Evolutionary conservation across 2,113 vertebrate genomes (phyloP), one percentile per base, ranked within the genome.

Genomic region (Grus americana): DNA sequence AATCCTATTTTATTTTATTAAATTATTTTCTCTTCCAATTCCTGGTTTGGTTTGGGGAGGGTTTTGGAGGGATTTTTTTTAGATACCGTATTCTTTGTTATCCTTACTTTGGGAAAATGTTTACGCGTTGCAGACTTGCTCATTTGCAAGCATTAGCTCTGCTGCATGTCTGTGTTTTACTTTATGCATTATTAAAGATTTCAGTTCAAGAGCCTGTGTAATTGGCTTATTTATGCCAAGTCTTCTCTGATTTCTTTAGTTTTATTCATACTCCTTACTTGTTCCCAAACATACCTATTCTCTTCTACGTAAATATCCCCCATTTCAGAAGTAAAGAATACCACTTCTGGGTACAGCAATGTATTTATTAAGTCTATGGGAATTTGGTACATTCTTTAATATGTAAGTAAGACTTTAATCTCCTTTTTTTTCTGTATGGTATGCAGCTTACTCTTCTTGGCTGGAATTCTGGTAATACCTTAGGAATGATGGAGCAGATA

Each of bases 111-210:
- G 55, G 55, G 75, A 94, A 89, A 78, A 80, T 54, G 29, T 93
- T 96, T 94, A 78, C 1, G 1, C 65, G 59, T 68, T 5, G 0
- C 40, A 95, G 61, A 72, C 61, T 54, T 89, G 59, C 58, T 96
- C 73, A 91, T 95, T 95, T 96, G 78, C 86, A 97, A 96, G 76
- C 67, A 76, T 92, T 93, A 95, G 52, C 89, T 95, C 74, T 91
- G 78, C 86, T 82, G 66, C 38, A 30, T 91, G 66, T 91, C 91
- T 87, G 12, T 86, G 58, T 92, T 92, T 91, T 87, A 68, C 83
- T 94, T 91, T 82, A 95, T 95, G 78, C 73, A 88, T 97, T 96
- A 97, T 96, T 96, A 92, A 96, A 94, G 58, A 92, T 91, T 95
- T 92, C 73, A 62, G 78, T 85, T 95, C 86, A 95, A 92, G 66